Evolutionary conservation across 2,113 vertebrate genomes (phyloP), one percentile per base, ranked within the genome.

Genomic region (Lampris incognitus): DNA sequence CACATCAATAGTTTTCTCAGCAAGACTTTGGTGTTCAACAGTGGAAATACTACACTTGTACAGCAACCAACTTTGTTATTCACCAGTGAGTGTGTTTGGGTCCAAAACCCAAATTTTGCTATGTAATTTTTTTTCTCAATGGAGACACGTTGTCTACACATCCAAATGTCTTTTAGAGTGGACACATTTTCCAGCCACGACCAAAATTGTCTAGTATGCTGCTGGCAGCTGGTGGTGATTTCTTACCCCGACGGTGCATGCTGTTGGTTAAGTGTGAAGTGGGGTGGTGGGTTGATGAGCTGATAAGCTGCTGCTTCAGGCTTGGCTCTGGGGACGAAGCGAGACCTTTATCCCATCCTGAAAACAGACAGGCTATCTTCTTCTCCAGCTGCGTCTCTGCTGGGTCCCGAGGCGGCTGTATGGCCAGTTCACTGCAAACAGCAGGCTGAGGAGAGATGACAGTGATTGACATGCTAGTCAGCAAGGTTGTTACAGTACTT

Each of bases 391-490:
- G 9, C 24, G 50, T 77, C 49, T 41, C 54, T 11, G 62, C 39
- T 69, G 13, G 66, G 76, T 75, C 52, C 51, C 74, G 57, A 37
- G 67, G 70, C 57, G 78, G 5, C 38, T 13, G 24, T 24, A 24
- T 24, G 9, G 56, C 42, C 1, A 1, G 36, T 13, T 89, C 69
- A 94, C 89, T 94, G 94, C 83, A 94, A 68, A 85, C 92, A 94
- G 79, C 94, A 94, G 4, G 90, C 94, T 94, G 87, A 59, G 59
- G 36, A 85, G 78, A 82, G 78, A 82, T 49, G 87, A 9, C 68
- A 65, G 55, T 5, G 56, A 67, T 51, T 3, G 10, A 65, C n/a
- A n/a, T 61, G 62, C 82, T 54, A 72, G 52, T 7, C 10, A 76
- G 46, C 8, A 50, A 37, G 50, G 54, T 42, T 2, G 10, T 9